Evolutionary conservation across 2,113 vertebrate genomes (phyloP), one percentile per base, ranked within the genome.

Genomic region (Hippocampus comes): DNA sequence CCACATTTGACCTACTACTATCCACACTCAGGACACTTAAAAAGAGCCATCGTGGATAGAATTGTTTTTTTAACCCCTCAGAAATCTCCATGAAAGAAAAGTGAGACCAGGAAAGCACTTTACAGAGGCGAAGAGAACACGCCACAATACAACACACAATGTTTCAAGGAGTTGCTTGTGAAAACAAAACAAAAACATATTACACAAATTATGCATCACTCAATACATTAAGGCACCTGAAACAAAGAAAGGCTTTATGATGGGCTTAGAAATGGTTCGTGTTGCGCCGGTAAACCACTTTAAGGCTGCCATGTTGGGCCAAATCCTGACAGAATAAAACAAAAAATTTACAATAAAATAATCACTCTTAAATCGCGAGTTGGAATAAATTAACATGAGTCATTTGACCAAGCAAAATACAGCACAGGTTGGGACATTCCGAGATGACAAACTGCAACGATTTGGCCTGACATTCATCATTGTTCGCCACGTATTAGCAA

Each of bases 131-230:
- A 88, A 92, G 89, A 93, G 84, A 93, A 93, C 90, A 92, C 82
- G 82, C 90, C 88, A 92, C 90, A 85, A 89, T 91, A 92, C 91
- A 94, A 91, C 93, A 94, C 93, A 94, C 92, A 91, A 1, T 0
- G 67, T 74, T 73, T 80, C 78, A 84, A 87, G 83, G 79, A 80
- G 77, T 88, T 83, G 84, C 73, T 78, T 87, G 75, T 79, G 84
- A 86, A 86, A 91, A 86, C 71, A 86, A 86, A 91, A 86, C 71
- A 68, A 84, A 78, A 84, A 75, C 72, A 82, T 83, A 91, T 92
- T 92, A 94, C 90, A 93, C 91, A 89, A 86, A 82, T 76, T 86
- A 85, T 69, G 69, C 75, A 72, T 73, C 71, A 83, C 81, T 82
- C 65, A 27, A 83, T 89, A 90, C 86, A 82, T 78, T 70, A 87